Percentiles rank a stretch among this genome's conserved stretches.
phyloP scores from a whole-genome alignment of 2,797 vertebrate genomes.

The Manis pentadactyla region DNA sequence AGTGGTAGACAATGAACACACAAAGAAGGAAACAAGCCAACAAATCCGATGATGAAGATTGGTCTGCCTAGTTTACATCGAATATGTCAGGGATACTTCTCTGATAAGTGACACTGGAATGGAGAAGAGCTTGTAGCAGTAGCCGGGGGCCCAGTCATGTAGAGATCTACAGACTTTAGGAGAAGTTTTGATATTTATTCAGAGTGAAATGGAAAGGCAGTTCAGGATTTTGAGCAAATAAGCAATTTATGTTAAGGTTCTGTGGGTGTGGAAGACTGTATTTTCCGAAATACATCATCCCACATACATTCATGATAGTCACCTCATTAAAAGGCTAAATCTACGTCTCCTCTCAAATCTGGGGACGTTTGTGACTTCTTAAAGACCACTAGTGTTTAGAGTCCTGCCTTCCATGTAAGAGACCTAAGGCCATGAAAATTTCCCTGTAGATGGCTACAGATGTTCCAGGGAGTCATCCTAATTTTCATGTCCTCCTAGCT shows the following conservation, averaged over 20 bases:
- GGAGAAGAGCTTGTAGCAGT: neutral
- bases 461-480: neutral
- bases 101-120: neutral
- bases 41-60: neutral
- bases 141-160: too few relatives aligned
- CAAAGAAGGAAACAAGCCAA: neutral
- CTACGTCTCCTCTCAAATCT: neutral
- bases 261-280: neutral
- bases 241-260: neutral
- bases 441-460: neutral
- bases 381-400: neutral
- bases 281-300: neutral
- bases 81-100: neutral
- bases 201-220: neutral
- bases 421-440: too few relatives aligned
- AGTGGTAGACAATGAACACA: neutral
- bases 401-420: neutral
- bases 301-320: neutral
- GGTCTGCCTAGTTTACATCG: neutral
- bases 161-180: neutral
- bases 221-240: neutral
- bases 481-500: accelerated
- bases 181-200: neutral
- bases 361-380: neutral
- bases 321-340: neutral